Conservation (phyloP, 2,888 invertebrate species). For the Uropetala carovei region DNA sequence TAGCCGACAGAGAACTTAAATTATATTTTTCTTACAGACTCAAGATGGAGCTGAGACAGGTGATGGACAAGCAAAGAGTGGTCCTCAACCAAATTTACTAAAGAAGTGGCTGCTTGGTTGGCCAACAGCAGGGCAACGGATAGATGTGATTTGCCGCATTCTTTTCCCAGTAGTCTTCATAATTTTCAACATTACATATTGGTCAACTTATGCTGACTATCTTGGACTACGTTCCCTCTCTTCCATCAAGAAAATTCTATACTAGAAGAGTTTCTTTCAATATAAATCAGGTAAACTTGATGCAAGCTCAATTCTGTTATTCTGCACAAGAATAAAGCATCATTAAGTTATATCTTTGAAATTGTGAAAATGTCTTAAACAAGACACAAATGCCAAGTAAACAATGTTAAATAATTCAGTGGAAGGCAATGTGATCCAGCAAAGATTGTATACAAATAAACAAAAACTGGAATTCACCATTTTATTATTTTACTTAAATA, state of each 20-base stretch:
- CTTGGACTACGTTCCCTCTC: slow-evolving; percentile 60
- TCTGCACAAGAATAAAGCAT: not conserved
- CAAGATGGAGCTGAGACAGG: slow-evolving; percentile 59
- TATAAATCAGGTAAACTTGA: not conserved
- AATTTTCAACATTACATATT: slow-evolving; percentile 66
- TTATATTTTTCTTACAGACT: not conserved
- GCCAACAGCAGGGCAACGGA: slow-evolving; percentile 61
- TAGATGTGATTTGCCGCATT: slow-evolving; percentile 65
- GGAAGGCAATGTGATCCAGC: slow-evolving; percentile 2
- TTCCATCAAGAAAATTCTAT: slow-evolving; percentile 64
- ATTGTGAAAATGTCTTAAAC: not conserved
- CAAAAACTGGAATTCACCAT: not conserved
- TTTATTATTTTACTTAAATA: slow-evolving; percentile 14
- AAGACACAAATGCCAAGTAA: slow-evolving; percentile 2
- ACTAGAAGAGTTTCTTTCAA: not conserved
- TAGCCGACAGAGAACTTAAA: not conserved
- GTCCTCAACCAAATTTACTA: slow-evolving; percentile 61
- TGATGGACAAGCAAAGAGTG: slow-evolving; percentile 17
- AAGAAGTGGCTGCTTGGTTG: slow-evolving; percentile 65
- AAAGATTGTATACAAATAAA: not conserved
- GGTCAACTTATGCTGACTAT: slow-evolving; percentile 66
- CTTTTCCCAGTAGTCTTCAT: slow-evolving; percentile 65
- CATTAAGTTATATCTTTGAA: not conserved
- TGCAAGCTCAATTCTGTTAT: not conserved
- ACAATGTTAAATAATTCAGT: not conserved